Base-by-base conservation (phyloP, 1,140 invertebrate genomes). In the Drusus annulatus region DNA sequence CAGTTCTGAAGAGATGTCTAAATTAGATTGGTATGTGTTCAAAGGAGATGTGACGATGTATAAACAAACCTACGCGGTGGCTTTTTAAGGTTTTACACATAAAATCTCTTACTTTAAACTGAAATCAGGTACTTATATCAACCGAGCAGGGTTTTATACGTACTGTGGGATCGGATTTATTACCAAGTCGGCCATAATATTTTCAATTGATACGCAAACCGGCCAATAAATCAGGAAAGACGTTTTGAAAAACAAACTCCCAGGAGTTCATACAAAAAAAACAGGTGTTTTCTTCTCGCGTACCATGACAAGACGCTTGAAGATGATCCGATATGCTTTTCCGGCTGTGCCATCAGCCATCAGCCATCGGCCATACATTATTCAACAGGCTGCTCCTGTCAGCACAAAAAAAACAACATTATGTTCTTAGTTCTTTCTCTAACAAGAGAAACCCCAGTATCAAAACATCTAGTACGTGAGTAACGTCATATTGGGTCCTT, bases 401-500 rank as follows among this genome's bases (percentile, higher is more conserved):
- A 54, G 13, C 21, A 16, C 10, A 10, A 45, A 45, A 45, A 45
- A 28, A 3, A 45, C 36, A 1, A 45, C 2, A 45, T 2, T 45
- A 36, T 45, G 36, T 45, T 45, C 8, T 36, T 45, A 45, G 8
- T 10, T 45, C 36, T 10, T 45, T 45, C 36, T 45, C 10, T 45
- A 45, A 13, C 36, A 45, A 45, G 36, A 45, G 36, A 45, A 45
- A 45, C 36, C 4, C 31, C 3, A 36, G 2, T 36, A 36, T 36
- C 31, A 45, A 45, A 45, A 36, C 31, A 36, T 3, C 36, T 13
- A 45, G 15, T 52, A 56, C 52, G 58, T 7, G 50, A 74, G 65
- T 77, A 80, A 80, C 77, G 76, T 80, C 74, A 80, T 80, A 80
- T 77, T 28, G 58, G 36, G 25, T 16, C 5, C 21, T 8, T 28